A percentile compares a stretch with the other conserved stretches of the same genome.
Evolutionary conservation across 2,888 invertebrate genomes (phyloP).

Genomic region (Cepaea hortensis): DNA sequence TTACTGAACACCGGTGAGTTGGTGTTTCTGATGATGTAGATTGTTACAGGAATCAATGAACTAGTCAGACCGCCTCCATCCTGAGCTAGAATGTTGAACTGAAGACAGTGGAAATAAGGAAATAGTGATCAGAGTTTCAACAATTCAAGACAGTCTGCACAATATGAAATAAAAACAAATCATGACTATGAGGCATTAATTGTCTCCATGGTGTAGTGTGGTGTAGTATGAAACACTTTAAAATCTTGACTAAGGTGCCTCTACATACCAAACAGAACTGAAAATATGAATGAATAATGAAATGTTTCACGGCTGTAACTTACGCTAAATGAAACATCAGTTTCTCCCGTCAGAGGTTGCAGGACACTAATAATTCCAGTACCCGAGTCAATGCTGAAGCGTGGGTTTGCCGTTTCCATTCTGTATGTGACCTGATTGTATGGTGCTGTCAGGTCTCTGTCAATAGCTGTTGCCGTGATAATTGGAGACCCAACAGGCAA

Average conservation of each 20-base stretch:
- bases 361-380: slow-evolving; percentile 34
- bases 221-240: too few relatives aligned
- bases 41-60: slow-evolving; percentile 51
- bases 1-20: slow-evolving; percentile 58
- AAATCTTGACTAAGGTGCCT: too few relatives aligned
- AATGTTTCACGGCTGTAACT: background rate
- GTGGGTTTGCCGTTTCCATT: background rate
- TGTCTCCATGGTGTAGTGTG: too few relatives aligned
- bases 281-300: background rate
- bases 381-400: slow-evolving; percentile 29
- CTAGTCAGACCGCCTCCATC: slow-evolving; percentile 53
- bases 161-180: too few relatives aligned
- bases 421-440: slow-evolving; percentile 35
- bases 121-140: too few relatives aligned
- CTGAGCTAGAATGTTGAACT: slow-evolving; percentile 55
- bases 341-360: slow-evolving; percentile 34
- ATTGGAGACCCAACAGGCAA: background rate
- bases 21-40: slow-evolving; percentile 57
- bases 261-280: too few relatives aligned
- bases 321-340: slow-evolving; percentile 5
- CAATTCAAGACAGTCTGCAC: too few relatives aligned
- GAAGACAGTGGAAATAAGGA: background rate
- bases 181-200: too few relatives aligned
- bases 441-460: slow-evolving; percentile 30
- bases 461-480: slow-evolving; percentile 31